Percentiles rank a stretch among this genome's conserved stretches.
Conservation (phyloP, 2,113 vertebrate genomes). For the Morone saxatilis region DNA sequence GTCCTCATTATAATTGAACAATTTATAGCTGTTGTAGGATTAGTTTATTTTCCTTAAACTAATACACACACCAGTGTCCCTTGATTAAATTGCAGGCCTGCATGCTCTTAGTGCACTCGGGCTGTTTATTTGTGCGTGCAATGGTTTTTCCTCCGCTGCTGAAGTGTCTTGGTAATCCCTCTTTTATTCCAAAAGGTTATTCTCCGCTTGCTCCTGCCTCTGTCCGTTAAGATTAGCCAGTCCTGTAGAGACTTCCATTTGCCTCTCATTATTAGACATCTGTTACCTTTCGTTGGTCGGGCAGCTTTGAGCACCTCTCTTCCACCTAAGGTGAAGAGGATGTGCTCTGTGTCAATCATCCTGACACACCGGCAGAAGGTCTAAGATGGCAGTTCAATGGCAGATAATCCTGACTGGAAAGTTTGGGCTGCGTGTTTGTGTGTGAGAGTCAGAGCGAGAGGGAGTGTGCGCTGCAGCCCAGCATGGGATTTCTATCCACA, state of each 20-base stretch:
- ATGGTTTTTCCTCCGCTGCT: slow-evolving; percentile 70
- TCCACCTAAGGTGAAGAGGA: slow-evolving; percentile 60
- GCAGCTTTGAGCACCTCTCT: slow-evolving; percentile 52
- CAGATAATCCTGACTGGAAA: slow-evolving; percentile 65
- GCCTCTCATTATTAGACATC: slow-evolving; percentile 80
- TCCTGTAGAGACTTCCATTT: slow-evolving; percentile 81
- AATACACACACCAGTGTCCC: slow-evolving; percentile 66
- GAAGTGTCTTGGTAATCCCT: slow-evolving; percentile 84
- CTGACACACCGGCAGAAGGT: slow-evolving; percentile 63
- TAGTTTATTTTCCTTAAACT: slow-evolving; percentile 74
- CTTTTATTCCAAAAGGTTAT: slow-evolving; percentile 84
- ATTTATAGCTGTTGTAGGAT: slow-evolving; percentile 76
- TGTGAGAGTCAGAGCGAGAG: neutral
- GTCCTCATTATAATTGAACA: slow-evolving; percentile 79
- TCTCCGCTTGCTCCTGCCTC: slow-evolving; percentile 71
- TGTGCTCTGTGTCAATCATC: slow-evolving; percentile 71
- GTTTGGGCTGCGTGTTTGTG: slow-evolving; percentile 19
- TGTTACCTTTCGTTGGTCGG: slow-evolving; percentile 58
- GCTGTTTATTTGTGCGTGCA: slow-evolving; percentile 83
- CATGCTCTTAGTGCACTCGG: slow-evolving; percentile 61
- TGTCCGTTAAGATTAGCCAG: slow-evolving; percentile 83
- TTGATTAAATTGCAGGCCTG: slow-evolving; percentile 77
- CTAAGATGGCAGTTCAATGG: slow-evolving; percentile 62
- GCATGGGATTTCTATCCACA: slow-evolving; percentile 74
- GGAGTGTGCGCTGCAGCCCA: slow-evolving; percentile 10